phyloP scores from a whole-genome alignment of 2,113 vertebrate genomes.

The Martes martes region DNA sequence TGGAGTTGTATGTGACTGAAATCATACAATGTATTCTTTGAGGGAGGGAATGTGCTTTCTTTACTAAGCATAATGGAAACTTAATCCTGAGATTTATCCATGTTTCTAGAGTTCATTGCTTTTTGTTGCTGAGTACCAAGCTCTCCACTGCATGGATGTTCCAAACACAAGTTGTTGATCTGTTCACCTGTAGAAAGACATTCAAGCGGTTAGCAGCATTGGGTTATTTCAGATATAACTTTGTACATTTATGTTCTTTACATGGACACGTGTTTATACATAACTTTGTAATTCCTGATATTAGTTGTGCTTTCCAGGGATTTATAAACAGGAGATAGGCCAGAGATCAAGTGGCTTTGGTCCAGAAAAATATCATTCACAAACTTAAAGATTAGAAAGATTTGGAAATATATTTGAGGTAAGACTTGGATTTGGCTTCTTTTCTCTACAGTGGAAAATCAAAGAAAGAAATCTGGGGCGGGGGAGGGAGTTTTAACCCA shows the following conservation, averaged over 20 bases:
- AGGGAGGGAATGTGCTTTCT: not conserved
- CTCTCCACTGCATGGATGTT: not conserved
- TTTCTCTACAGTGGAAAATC: not conserved
- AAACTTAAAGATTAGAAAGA: not conserved
- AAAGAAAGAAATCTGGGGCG: not conserved
- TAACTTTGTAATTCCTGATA: not conserved
- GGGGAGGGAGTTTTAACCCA: not conserved
- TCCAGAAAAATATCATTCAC: not conserved
- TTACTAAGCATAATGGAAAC: not conserved
- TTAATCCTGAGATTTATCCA: not conserved
- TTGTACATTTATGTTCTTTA: not conserved
- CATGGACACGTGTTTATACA: not conserved
- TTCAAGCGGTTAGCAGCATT: not conserved
- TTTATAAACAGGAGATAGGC: not conserved
- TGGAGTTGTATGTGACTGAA: not conserved
- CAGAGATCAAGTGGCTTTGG: not conserved
- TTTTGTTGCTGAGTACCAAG: not conserved
- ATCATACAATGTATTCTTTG: not conserved
- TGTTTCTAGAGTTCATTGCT: not conserved
- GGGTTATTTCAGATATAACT: not conserved
- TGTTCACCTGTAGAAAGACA: not conserved
- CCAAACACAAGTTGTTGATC: not conserved
- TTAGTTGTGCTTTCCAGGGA: not conserved
- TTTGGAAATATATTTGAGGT: not conserved
- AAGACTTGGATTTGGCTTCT: not conserved